These are phyloP conservation scores for Dendrolimus pini DNA, from an alignment of 2,888 invertebrate species.

Conservation along the genomic window DNA sequence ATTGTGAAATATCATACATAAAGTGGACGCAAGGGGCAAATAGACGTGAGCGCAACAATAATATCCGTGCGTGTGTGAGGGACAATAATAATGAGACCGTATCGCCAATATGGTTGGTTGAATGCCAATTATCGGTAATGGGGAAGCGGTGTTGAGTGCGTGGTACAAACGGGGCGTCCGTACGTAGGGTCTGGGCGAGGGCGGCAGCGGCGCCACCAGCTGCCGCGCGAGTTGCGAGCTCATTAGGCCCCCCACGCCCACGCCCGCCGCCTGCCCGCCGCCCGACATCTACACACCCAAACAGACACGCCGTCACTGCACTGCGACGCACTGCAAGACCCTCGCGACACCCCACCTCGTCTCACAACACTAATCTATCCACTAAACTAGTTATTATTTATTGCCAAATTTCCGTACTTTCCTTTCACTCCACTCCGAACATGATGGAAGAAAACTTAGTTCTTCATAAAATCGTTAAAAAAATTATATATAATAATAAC, in stretches of 20 bases:
- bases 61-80: slow-evolving; percentile 32
- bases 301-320: slow-evolving; percentile 34
- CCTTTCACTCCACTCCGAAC: not conserved
- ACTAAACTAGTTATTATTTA: no score
- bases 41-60: slow-evolving; percentile 13
- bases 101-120: slow-evolving; percentile 47
- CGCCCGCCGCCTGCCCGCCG: slow-evolving; percentile 40
- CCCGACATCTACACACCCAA: slow-evolving; percentile 60
- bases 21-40: slow-evolving; percentile 12
- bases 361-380: not conserved
- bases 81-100: slow-evolving; percentile 33
- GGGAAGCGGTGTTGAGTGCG: slow-evolving; percentile 74
- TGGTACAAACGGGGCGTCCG: slow-evolving; percentile 73
- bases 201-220: slow-evolving; percentile 77
- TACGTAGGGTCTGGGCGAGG: slow-evolving; percentile 70
- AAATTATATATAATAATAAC: no score
- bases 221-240: slow-evolving; percentile 78
- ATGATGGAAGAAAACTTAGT: no score
- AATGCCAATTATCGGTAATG: slow-evolving; percentile 7
- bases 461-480: no score
- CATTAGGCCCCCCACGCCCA: slow-evolving; percentile 65
- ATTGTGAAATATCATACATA: no score
- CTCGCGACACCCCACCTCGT: not conserved
- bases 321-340: slow-evolving; percentile 7
- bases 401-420: not conserved